Percentiles rank a stretch among this genome's conserved stretches.
Evolutionary conservation across 2,797 vertebrate genomes (phyloP).

Genomic region (Australoheros facetus): DNA sequence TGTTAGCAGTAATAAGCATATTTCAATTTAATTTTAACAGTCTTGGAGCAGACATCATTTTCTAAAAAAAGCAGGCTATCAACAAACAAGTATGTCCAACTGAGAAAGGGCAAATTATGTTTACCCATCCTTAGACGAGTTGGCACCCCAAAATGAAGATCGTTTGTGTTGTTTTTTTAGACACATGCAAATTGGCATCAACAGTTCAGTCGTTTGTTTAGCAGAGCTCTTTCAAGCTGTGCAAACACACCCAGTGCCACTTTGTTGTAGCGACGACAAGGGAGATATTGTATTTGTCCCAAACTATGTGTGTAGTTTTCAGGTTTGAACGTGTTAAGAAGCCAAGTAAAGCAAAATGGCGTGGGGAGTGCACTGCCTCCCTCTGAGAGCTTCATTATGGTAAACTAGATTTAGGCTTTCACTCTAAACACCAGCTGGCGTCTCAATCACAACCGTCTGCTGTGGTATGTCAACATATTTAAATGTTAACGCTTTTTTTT

Average conservation of each 20-base stretch:
- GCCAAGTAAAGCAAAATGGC: conserved; percentile 53
- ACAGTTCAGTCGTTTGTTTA: conserved; percentile 53
- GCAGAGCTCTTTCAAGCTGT: conserved; percentile 60
- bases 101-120: conserved; percentile 45
- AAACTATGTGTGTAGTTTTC: conserved; percentile 50
- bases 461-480: conserved; percentile 71
- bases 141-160: conserved; percentile 51
- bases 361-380: conserved; percentile 48
- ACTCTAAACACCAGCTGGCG: conserved; percentile 79
- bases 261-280: conserved; percentile 44
- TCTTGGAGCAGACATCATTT: conserved; percentile 31
- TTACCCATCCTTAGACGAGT: conserved; percentile 52
- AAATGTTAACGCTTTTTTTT: conserved; percentile 52
- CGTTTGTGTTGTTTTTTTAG: conserved; percentile 32
- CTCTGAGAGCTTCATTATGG: conserved; percentile 67
- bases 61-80: conserved; percentile 39
- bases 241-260: conserved; percentile 56
- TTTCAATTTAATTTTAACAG: conserved; percentile 39
- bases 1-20: conserved; percentile 18
- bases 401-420: conserved; percentile 74
- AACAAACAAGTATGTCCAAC: conserved; percentile 52
- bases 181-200: conserved; percentile 45
- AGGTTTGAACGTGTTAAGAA: conserved; percentile 61
- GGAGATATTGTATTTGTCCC: conserved; percentile 58
- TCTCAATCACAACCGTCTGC: conserved; percentile 77